These are phyloP conservation scores for Oncopodura yosiiana DNA, from an alignment of 1,140 invertebrate genomes.

Conservation along the genomic window DNA sequence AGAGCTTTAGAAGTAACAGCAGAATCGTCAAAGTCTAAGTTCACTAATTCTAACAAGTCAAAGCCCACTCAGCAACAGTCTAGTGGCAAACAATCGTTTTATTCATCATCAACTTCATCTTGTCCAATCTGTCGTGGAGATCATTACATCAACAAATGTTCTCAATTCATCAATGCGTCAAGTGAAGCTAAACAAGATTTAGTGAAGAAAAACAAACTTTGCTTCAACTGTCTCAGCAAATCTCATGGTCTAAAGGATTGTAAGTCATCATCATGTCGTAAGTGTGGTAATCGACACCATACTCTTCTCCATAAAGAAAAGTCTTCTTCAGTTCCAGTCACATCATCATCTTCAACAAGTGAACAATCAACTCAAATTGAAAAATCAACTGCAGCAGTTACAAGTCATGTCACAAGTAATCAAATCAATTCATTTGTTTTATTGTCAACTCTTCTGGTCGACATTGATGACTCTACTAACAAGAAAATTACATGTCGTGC, in stretches of 20 bases:
- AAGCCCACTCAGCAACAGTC: background rate
- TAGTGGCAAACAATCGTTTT: background rate
- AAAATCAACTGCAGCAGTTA: background rate
- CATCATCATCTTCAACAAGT: background rate
- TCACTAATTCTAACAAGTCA: background rate
- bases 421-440: background rate
- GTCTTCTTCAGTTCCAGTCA: background rate
- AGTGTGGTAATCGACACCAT: conserved; percentile 2
- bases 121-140: background rate
- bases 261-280: conserved; percentile 4
- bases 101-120: background rate
- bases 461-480: background rate
- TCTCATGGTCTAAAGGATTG: background rate
- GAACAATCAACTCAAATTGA: background rate
- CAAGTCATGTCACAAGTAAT: background rate
- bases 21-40: background rate
- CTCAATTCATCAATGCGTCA: background rate
- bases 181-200: background rate
- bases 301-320: conserved; percentile 3
- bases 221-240: conserved; percentile 1
- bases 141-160: conserved; percentile 8
- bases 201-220: background rate
- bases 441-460: background rate
- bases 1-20: too few relatives aligned
- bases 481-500: background rate